Base-by-base conservation (phyloP, 1,140 invertebrate genomes). In the Dendrolimus kikuchii region DNA sequence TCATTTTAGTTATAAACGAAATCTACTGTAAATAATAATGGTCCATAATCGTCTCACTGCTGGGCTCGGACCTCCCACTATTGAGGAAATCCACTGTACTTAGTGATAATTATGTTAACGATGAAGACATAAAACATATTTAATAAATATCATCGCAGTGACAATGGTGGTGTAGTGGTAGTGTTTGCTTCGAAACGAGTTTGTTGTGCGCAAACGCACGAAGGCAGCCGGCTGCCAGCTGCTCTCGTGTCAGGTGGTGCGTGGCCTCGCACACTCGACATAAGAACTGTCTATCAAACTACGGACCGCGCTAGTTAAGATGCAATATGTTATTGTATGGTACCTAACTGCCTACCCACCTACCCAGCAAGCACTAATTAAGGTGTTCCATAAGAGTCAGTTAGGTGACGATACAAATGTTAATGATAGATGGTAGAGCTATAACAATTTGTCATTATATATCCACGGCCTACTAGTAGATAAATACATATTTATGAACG, bases 181-280 rank as follows among this genome's bases (percentile, higher is more conserved):
- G 77, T 63, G 75, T 73, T 69, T 82, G 74, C 62, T 66, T 74
- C 58, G 64, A 82, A 83, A 83, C 80, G 58, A 81, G 80, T 83
- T 83, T 48, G 72, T 68, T 71, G 68, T 77, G 69, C 68, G 67
- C 70, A 73, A 60, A 63, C 68, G 67, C 67, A 72, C 70, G 69
- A 75, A 78, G 70, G 71, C 78, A 77, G 74, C 74, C 74, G 77
- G 71, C 73, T 59, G 79, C 68, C 79, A 85, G 77, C 78, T 83
- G 81, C 74, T 69, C 65, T 77, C 60, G 66, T 71, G 78, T 83
- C 79, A 82, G 81, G 77, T 85, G 81, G 77, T 78, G 68, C 63
- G 75, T 72, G 71, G 77, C 69, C 71, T 77, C 75, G 70, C 59
- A 59, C 64, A 65, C 59, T 56, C 64, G 60, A 68, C 71, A 66